Percentiles rank a stretch among this genome's conserved stretches.
Conservation (phyloP, 2,113 vertebrate species). For the Thoracochromis brauschi region DNA sequence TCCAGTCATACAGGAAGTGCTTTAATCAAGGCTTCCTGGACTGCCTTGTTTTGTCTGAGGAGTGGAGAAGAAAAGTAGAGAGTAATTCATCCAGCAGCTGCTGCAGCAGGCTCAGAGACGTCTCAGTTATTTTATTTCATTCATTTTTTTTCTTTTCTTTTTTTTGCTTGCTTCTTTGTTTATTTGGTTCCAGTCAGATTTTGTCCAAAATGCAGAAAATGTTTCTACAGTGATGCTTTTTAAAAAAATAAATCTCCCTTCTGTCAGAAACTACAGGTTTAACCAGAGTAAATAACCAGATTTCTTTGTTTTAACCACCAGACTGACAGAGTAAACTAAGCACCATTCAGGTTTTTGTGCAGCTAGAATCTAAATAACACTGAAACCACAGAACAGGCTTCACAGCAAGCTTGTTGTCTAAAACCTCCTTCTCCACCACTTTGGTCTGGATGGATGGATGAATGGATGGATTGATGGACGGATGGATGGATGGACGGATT, state of each 20-base stretch:
- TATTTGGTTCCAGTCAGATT: background rate
- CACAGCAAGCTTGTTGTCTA: background rate
- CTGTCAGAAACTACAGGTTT: background rate
- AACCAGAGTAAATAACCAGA: background rate
- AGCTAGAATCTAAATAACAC: background rate
- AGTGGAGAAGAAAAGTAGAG: background rate
- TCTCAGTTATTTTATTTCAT: background rate
- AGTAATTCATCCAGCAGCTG: conserved; percentile 55
- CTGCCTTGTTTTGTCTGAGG: conserved; percentile 61
- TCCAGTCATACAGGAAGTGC: conserved; percentile 63
- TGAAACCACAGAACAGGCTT: background rate
- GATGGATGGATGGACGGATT: rapidly evolving
- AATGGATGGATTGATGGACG: rapidly evolving
- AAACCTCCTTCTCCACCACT: background rate
- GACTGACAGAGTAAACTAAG: background rate
- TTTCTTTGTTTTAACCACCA: background rate
- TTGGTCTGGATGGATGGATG: rapidly evolving
- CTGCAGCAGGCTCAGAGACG: background rate
- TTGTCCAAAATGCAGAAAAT: background rate
- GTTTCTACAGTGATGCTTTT: background rate
- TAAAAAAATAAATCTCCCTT: rapidly evolving
- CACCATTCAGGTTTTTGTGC: background rate
- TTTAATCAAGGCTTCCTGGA: conserved; percentile 67
- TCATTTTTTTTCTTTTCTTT: background rate
- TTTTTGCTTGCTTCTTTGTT: background rate